A percentile compares a stretch with the other conserved stretches of the same genome.
phyloP scores from a whole-genome alignment of 2,888 invertebrate genomes.

The Hirtodrosophila alboralis region DNA sequence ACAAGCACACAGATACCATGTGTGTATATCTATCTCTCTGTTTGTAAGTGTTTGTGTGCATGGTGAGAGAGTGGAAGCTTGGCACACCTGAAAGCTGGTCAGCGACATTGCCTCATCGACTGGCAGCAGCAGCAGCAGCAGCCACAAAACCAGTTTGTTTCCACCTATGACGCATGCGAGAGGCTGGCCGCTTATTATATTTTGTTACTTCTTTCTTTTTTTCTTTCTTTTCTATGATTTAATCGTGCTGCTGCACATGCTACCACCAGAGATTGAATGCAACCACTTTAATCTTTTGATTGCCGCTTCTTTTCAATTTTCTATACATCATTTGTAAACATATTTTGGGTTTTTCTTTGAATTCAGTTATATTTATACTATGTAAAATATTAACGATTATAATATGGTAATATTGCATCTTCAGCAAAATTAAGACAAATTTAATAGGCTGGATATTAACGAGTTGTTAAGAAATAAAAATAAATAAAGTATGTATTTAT shows the following conservation, averaged over 20 bases:
- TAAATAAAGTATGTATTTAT: too few species aligned
- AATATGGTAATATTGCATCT: too few species aligned
- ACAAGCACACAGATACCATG: neutral
- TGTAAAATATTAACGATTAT: too few species aligned
- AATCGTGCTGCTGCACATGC: slow-evolving; percentile 22
- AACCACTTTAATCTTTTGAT: slow-evolving; percentile 7
- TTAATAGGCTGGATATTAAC: too few species aligned
- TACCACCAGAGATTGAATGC: slow-evolving; percentile 4
- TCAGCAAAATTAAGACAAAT: too few species aligned
- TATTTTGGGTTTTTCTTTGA: too few species aligned
- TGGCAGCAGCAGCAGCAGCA: slow-evolving; percentile 7
- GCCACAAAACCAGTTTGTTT: slow-evolving; percentile 56
- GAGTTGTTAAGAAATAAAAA: too few species aligned
- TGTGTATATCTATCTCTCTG: neutral
- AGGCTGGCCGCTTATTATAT: slow-evolving; percentile 19
- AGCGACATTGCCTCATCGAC: slow-evolving; percentile 75
- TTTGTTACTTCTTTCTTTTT: slow-evolving; percentile 18
- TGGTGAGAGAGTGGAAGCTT: slow-evolving; percentile 30
- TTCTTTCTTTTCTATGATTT: slow-evolving; percentile 35
- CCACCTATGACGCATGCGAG: slow-evolving; percentile 71
- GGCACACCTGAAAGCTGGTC: slow-evolving; percentile 69
- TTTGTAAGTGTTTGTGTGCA: neutral
- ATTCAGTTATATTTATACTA: too few species aligned
- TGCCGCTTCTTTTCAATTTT: neutral
- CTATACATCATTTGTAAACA: neutral